Conservation (phyloP, 2,888 invertebrate species). For the Cyrtodaria siliqua region DNA sequence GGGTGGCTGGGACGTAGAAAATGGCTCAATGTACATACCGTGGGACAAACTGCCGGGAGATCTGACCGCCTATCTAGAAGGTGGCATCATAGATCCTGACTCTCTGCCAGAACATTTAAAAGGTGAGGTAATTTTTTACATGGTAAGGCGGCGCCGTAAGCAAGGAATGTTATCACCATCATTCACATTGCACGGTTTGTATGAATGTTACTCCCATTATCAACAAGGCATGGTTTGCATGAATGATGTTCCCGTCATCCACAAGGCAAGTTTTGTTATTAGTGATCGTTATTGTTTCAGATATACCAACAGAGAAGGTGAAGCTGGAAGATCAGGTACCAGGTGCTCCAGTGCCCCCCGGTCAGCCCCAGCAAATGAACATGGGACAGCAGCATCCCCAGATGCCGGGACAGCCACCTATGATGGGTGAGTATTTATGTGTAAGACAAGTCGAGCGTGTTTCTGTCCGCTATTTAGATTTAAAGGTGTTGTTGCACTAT, state of each 20-base stretch:
- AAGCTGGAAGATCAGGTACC: conserved; percentile 11
- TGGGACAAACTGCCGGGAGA: conserved; percentile 90
- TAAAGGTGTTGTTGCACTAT: too few relatives aligned
- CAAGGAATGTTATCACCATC: too few relatives aligned
- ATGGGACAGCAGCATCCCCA: conserved; percentile 30
- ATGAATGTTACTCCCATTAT: too few relatives aligned
- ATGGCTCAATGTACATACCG: conserved; percentile 97
- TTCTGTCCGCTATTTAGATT: too few relatives aligned
- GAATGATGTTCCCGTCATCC: too few relatives aligned
- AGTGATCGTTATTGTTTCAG: too few relatives aligned
- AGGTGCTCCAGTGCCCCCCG: background rate
- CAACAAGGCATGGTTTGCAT: too few relatives aligned
- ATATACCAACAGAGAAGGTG: conserved; percentile 39
- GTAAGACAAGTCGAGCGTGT: too few relatives aligned
- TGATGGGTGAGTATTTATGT: conserved; percentile 53
- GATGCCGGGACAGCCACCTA: conserved; percentile 49
- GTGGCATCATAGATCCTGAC: conserved; percentile 95
- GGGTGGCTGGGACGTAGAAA: conserved; percentile 98
- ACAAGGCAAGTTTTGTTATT: too few relatives aligned
- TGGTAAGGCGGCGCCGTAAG: too few relatives aligned
- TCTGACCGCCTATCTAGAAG: conserved; percentile 76
- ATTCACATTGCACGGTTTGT: too few relatives aligned
- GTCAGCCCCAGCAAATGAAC: background rate
- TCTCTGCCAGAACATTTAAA: conserved; percentile 94
- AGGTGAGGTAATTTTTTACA: conserved; percentile 66